Conservation (phyloP, 2,797 vertebrate genomes). For the Brachyalestes nurse region DNA sequence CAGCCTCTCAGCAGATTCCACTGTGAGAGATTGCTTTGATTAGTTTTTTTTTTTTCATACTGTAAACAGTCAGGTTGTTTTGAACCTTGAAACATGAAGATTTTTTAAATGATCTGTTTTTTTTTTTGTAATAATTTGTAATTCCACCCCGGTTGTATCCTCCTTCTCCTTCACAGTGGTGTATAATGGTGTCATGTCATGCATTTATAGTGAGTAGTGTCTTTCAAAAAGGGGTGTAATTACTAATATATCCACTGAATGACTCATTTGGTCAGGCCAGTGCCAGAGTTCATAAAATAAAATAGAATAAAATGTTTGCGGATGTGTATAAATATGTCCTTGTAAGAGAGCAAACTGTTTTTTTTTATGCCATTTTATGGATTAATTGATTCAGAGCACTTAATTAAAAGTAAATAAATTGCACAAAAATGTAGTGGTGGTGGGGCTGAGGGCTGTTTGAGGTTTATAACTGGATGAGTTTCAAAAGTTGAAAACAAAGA, state of each 20-base stretch:
- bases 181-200: neutral
- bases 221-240: slow-evolving; percentile 4
- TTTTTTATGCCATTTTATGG: slow-evolving; percentile 41
- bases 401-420: slow-evolving; percentile 57
- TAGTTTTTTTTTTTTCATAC: slow-evolving; percentile 2
- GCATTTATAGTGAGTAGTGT: neutral
- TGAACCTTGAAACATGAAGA: neutral
- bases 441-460: slow-evolving; percentile 25
- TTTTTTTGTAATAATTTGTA: neutral
- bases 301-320: neutral
- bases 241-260: slow-evolving; percentile 12
- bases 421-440: slow-evolving; percentile 40
- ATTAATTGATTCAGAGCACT: slow-evolving; percentile 49
- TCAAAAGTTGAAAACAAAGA: slow-evolving; percentile 33
- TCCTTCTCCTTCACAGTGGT: neutral
- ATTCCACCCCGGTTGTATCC: neutral
- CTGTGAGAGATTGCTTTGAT: slow-evolving; percentile 1
- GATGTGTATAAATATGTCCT: slow-evolving; percentile 41
- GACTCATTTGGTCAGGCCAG: slow-evolving; percentile 12
- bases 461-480: slow-evolving; percentile 44
- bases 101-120: neutral
- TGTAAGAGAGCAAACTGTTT: slow-evolving; percentile 21
- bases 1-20: slow-evolving; percentile 53
- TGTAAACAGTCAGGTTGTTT: slow-evolving; percentile 1
- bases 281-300: slow-evolving; percentile 28